phyloP scores from a whole-genome alignment of 2,888 invertebrate species.

The Erebia palarica region DNA sequence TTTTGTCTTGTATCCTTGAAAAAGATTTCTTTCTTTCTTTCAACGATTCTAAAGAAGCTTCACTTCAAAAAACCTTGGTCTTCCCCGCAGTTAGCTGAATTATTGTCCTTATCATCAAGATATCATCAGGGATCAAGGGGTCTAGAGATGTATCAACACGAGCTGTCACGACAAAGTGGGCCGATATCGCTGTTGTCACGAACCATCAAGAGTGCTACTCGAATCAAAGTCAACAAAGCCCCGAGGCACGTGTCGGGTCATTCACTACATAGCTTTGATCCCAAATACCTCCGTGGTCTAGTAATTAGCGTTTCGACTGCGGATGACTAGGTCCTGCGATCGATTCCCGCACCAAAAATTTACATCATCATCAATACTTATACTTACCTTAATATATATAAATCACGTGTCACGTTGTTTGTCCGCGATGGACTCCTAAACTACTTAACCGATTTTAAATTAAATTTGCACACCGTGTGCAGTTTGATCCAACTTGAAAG shows the following conservation, averaged over 20 bases:
- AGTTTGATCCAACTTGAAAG: no score
- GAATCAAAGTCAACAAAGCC: constrained; percentile 4
- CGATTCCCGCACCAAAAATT: not conserved
- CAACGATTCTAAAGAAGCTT: no score
- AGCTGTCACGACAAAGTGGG: not conserved
- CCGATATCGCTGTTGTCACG: constrained; percentile 24
- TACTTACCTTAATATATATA: no score
- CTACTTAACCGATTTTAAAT: no score
- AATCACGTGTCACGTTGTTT: no score
- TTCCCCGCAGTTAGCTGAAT: not conserved
- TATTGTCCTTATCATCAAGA: not conserved
- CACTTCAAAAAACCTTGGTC: no score
- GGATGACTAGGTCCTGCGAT: not conserved
- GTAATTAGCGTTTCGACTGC: not conserved
- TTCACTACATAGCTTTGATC: no score
- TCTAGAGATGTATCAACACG: not conserved
- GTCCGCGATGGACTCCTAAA: no score
- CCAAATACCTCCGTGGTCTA: not conserved
- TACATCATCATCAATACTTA: no score
- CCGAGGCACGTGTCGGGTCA: not conserved
- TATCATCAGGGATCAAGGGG: not conserved
- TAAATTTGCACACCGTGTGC: no score
- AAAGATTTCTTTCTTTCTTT: no score
- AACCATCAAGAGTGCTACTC: constrained; percentile 17
- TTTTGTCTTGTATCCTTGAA: no score